Evolutionary conservation across 2,113 vertebrate genomes (phyloP).

Genomic region (Eudyptes chrysolophus): DNA sequence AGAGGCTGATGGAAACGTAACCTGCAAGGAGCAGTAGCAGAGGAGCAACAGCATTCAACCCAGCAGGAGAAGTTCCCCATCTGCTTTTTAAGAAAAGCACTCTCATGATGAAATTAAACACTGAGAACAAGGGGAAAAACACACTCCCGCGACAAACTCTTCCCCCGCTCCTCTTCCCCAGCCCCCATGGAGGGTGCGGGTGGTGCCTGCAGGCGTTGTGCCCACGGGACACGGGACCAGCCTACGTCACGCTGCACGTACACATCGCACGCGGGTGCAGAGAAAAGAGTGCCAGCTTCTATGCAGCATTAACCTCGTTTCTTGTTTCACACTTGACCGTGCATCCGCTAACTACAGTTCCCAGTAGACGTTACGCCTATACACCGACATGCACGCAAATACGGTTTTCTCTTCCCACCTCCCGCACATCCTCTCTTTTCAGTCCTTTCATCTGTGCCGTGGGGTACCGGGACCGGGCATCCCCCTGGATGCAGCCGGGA

Average conservation of each 20-base stretch:
- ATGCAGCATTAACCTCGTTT: rapidly evolving
- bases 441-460: background rate
- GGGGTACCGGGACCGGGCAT: background rate
- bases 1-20: background rate
- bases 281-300: background rate
- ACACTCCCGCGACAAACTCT: rapidly evolving
- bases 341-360: background rate
- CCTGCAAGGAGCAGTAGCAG: background rate
- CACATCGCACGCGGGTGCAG: rapidly evolving
- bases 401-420: background rate
- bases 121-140: background rate
- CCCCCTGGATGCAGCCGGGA: background rate
- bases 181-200: rapidly evolving
- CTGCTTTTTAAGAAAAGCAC: background rate
- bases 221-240: rapidly evolving
- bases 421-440: background rate
- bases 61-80: background rate
- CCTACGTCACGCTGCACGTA: rapidly evolving
- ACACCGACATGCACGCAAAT: rapidly evolving
- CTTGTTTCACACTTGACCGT: background rate
- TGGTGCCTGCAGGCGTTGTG: background rate
- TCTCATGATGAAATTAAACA: background rate
- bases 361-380: background rate
- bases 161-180: background rate
- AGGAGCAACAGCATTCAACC: background rate